Base-by-base conservation (phyloP, 1,140 invertebrate species). In the Drosophila orena region DNA sequence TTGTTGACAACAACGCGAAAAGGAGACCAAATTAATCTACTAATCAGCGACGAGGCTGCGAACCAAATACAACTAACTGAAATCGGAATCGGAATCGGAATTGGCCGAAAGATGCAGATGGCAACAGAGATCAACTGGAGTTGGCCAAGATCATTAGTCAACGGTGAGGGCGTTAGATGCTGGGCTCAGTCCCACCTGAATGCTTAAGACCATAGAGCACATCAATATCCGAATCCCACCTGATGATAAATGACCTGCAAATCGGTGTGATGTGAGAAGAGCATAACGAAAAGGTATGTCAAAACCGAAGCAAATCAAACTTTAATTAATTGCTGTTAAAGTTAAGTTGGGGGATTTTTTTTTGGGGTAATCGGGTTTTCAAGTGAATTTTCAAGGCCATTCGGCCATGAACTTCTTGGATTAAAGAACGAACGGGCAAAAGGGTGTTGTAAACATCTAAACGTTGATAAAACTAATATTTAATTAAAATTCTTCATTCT, bases 41-140 rank as follows among this genome's bases (percentile, higher is more conserved):
- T 81, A 78, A 83, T 86, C 81, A 79, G 70, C 83, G 37, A 65
- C 79, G 81, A 88, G 81, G 81, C 83, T 86, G 81, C 47, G 70
- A 52, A 46, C 42, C 57, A 61, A 73, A 43, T 49, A 58, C 57
- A 60, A 72, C 37, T 49, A 58, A 65, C 42, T 35, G 24, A 14
- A 42, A 42, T 12, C 14, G 12, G 40, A 40, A 11, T 44, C 17
- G 56, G 40, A 55, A 47, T 59, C 58, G 42, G 74, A 42, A 53
- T 52, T 55, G 52, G 37, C 17, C 68, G 50, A 71, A 61, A 61
- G 30, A 34, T 72, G 61, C 77, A 77, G 62, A 49, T 66, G 55
- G 54, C 50, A 46, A 61, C 52, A 65, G 46, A 42, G 40, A 2
- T 42, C 43, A 43, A 42, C 14, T 42, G 5, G 44, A 58, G 6